A percentile compares a stretch with the other conserved stretches of the same genome.
These are phyloP conservation scores for Setipinna tenuifilis DNA, from an alignment of 2,797 vertebrate genomes.

Conservation along the genomic window DNA sequence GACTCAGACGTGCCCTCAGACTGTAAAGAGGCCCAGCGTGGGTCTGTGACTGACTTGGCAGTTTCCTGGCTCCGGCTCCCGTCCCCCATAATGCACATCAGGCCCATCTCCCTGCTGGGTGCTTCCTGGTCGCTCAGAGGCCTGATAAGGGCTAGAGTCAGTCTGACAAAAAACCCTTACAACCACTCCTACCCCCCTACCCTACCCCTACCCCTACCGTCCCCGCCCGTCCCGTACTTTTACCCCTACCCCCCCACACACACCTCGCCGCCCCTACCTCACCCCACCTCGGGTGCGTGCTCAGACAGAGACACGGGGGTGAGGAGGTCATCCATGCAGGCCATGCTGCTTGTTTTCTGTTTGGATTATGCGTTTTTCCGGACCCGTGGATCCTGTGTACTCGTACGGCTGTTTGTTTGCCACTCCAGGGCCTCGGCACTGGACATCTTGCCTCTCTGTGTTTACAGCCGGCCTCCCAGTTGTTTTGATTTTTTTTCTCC, in stretches of 20 bases:
- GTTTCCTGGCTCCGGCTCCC: background rate
- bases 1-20: background rate
- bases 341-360: slow-evolving; percentile 45
- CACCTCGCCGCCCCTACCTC: background rate
- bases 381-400: slow-evolving; percentile 31
- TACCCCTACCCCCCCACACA: no score
- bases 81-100: background rate
- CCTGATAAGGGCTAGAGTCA: background rate
- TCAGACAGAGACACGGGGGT: slow-evolving; percentile 5
- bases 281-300: background rate
- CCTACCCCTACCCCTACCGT: no score
- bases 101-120: background rate
- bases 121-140: background rate
- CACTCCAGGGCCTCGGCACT: background rate
- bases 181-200: no score
- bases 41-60: background rate
- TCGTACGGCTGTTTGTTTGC: slow-evolving; percentile 38
- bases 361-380: slow-evolving; percentile 44
- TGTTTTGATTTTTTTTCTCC: slow-evolving; percentile 33
- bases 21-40: background rate
- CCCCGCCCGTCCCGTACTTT: background rate
- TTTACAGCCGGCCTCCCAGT: slow-evolving; percentile 42
- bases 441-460: background rate
- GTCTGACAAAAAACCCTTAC: background rate
- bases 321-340: slow-evolving; percentile 30